Evolutionary conservation across 2,888 invertebrate species (phyloP).

Genomic region (Phengaris arion): DNA sequence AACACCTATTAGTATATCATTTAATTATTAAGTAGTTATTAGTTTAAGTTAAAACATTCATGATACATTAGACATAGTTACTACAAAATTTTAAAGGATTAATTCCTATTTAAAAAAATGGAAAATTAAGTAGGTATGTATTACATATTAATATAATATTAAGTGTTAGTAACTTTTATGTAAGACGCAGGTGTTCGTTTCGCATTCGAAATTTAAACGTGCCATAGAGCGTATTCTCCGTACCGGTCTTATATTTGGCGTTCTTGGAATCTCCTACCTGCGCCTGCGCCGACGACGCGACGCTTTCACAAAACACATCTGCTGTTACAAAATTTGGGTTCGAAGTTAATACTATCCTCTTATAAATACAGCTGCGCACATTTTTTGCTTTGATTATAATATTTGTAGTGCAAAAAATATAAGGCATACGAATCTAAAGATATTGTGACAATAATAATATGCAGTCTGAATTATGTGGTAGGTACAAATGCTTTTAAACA

Average conservation of each 20-base stretch:
- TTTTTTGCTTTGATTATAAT: neutral
- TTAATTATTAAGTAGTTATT: too few relatives aligned
- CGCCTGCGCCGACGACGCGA: constrained; percentile 44
- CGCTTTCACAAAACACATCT: constrained; percentile 66
- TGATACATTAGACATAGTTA: too few relatives aligned
- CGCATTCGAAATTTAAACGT: constrained; percentile 55
- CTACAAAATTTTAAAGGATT: too few relatives aligned
- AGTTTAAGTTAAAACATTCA: too few relatives aligned
- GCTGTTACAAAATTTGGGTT: constrained; percentile 44
- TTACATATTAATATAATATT: neutral
- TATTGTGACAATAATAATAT: neutral
- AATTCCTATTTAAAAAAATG: too few relatives aligned
- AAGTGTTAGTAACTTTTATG: neutral
- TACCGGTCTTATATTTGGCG: constrained; percentile 75
- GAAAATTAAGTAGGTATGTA: too few relatives aligned
- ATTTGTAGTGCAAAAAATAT: neutral
- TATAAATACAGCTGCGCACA: constrained; percentile 14
- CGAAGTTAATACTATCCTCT: constrained; percentile 5
- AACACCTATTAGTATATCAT: too few relatives aligned
- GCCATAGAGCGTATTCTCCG: constrained; percentile 68
- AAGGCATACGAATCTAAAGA: neutral
- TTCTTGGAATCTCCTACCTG: constrained; percentile 76
- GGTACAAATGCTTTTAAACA: too few relatives aligned
- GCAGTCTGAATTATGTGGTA: too few relatives aligned
- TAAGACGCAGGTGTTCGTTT: constrained; percentile 61